A percentile compares a stretch with the other conserved stretches of the same genome.
phyloP scores from a whole-genome alignment of 1,140 invertebrate species.

The Bombus confusus region DNA sequence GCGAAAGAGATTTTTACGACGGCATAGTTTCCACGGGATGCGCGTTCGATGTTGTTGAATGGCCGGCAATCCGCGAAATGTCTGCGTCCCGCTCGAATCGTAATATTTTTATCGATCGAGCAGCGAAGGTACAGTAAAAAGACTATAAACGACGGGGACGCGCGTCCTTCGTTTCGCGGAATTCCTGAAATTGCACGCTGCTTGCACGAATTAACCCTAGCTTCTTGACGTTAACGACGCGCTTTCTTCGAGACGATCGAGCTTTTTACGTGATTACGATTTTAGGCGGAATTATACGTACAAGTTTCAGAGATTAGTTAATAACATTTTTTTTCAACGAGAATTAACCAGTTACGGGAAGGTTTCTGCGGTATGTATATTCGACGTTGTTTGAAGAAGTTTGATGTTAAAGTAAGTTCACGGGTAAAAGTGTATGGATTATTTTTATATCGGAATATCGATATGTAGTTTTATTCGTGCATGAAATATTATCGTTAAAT shows the following conservation, averaged over 20 bases:
- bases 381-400: background rate
- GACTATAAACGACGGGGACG: constrained; percentile 1
- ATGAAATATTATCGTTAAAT: background rate
- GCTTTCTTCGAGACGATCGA: no score
- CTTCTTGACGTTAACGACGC: background rate
- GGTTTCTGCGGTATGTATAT: no score
- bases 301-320: background rate
- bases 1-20: constrained; percentile 32
- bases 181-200: background rate
- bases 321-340: background rate
- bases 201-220: constrained; percentile 6
- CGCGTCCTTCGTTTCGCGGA: background rate
- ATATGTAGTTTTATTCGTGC: background rate
- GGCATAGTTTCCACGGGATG: constrained; percentile 22
- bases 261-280: background rate
- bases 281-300: background rate
- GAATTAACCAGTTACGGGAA: no score
- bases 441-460: no score
- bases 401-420: no score
- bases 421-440: no score
- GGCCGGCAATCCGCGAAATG: constrained; percentile 12
- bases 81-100: background rate
- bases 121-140: background rate
- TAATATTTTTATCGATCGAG: constrained; percentile 33
- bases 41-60: constrained; percentile 12